These are phyloP conservation scores for Andrena minutula DNA, from an alignment of 2,888 invertebrate genomes.

Conservation along the genomic window DNA sequence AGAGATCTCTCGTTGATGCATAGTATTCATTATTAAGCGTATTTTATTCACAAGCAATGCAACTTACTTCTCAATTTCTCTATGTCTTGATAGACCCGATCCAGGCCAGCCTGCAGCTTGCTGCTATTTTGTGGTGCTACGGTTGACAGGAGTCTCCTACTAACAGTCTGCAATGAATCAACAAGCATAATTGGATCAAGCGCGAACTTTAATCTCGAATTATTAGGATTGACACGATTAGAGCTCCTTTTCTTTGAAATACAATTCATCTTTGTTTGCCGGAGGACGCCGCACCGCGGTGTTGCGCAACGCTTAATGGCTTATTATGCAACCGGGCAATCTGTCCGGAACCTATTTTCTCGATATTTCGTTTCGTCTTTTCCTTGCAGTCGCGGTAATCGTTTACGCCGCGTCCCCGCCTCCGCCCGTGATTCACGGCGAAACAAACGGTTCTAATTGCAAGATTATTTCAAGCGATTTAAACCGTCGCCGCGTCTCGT, in stretches of 20 bases:
- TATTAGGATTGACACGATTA: conserved; percentile 63
- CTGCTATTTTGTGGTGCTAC: conserved; percentile 78
- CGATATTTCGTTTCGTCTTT: conserved; percentile 8
- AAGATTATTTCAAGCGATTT: background rate
- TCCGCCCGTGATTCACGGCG: background rate
- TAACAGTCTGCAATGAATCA: conserved; percentile 79
- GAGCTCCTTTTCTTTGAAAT: conserved; percentile 59
- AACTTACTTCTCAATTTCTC: conserved; percentile 84
- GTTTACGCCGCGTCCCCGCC: background rate
- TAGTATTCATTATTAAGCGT: too few relatives aligned
- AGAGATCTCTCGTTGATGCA: background rate
- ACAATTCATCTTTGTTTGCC: conserved; percentile 54
- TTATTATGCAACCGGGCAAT: conserved; percentile 35
- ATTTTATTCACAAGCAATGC: too few relatives aligned
- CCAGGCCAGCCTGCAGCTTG: conserved; percentile 81
- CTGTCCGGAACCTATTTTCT: conserved; percentile 35
- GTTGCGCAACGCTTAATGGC: conserved; percentile 46
- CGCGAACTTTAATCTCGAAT: conserved; percentile 62
- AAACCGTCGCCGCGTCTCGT: background rate
- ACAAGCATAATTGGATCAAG: conserved; percentile 65
- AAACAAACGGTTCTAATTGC: background rate
- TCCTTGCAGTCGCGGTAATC: background rate
- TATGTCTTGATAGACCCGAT: conserved; percentile 84
- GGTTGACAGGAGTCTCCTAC: conserved; percentile 78
- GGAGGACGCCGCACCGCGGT: background rate